Evolutionary conservation across 2,113 vertebrate species (phyloP), one percentile per base, ranked within the genome.

Genomic region (Protobothrops mucrosquamatus): DNA sequence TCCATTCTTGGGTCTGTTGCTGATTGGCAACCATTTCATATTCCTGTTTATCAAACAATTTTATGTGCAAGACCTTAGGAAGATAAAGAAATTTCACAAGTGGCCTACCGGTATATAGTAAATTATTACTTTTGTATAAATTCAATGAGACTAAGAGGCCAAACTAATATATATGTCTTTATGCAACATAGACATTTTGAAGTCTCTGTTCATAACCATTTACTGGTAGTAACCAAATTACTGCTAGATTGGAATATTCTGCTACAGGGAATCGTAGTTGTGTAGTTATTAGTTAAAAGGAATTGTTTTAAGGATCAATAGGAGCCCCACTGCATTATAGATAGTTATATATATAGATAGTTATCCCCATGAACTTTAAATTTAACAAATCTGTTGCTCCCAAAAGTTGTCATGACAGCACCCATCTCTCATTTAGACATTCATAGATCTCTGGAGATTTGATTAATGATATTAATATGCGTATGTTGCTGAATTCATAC

Each of bases 131-230:
- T 8, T 90, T 12, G 18, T 87, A 46, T 6, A 94, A 93, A 94
- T 88, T 6, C 92, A 89, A 12, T 9, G 2, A 90, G 11, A 26
- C 48, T 54, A 39, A 10, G 3, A 91, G 24, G 85, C 10, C 52
- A 81, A 1, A 15, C 59, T 91, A 81, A 51, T 91, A 89, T 15
- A 88, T 91, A 93, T 92, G 4, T 59, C 39, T 3, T 23, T 87
- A n/a, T 54, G 90, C n/a, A 81, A 90, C 56, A 87, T 87, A 24
- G 93, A 93, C 29, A 51, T 54, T 34, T 59, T 57, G 39, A 93
- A 69, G 69, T 93, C 94, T 89, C 48, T 20, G 48, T 95, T 43
- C 94, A 95, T 91, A 93, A 92, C 43, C 39, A 11, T 94, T 56
- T 94, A 64, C 11, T 29, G 1, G 24, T 61, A 61, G 24, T 64